A percentile compares a stretch with the other conserved stretches of the same genome.
Evolutionary conservation across 2,888 invertebrate species (phyloP).

Genomic region (Anodontia alba): DNA sequence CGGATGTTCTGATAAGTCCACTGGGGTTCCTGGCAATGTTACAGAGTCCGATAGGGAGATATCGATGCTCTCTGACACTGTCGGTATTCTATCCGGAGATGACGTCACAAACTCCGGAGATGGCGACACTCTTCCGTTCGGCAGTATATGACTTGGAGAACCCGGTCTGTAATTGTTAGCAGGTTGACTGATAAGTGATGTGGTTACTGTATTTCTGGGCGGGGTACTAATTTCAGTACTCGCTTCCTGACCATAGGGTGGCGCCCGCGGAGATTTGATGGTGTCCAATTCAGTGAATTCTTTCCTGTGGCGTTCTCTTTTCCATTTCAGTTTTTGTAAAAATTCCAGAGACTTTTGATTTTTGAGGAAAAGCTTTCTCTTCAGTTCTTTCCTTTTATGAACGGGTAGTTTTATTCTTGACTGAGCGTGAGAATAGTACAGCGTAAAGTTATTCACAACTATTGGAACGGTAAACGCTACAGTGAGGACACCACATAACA

Average conservation of each 20-base stretch:
- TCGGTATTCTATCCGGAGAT: conserved; percentile 59
- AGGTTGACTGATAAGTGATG: neutral
- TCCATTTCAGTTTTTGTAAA: conserved; percentile 72
- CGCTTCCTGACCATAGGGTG: conserved; percentile 61
- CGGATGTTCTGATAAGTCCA: conserved; percentile 25
- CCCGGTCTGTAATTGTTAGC: neutral
- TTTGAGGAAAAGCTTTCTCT: conserved; percentile 74
- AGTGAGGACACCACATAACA: conserved; percentile 82
- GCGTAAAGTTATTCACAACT: conserved; percentile 83
- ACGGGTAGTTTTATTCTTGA: conserved; percentile 81
- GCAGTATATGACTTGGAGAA: neutral
- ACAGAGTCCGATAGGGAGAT: conserved; percentile 47
- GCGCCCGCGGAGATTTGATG: conserved; percentile 60
- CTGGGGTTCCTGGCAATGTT: conserved; percentile 67
- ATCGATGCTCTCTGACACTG: conserved; percentile 69
- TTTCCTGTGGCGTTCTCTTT: conserved; percentile 58
- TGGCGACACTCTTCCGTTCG: neutral
- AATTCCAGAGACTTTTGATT: conserved; percentile 77
- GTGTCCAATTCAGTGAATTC: conserved; percentile 59
- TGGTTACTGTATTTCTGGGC: neutral
- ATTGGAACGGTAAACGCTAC: conserved; percentile 84
- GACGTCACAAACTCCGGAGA: conserved; percentile 18
- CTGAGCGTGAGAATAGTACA: conserved; percentile 84
- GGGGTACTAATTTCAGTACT: conserved; percentile 28
- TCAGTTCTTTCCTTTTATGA: conserved; percentile 75